Conservation (phyloP, 2,888 invertebrate genomes). For the Conchocele bisecta region DNA sequence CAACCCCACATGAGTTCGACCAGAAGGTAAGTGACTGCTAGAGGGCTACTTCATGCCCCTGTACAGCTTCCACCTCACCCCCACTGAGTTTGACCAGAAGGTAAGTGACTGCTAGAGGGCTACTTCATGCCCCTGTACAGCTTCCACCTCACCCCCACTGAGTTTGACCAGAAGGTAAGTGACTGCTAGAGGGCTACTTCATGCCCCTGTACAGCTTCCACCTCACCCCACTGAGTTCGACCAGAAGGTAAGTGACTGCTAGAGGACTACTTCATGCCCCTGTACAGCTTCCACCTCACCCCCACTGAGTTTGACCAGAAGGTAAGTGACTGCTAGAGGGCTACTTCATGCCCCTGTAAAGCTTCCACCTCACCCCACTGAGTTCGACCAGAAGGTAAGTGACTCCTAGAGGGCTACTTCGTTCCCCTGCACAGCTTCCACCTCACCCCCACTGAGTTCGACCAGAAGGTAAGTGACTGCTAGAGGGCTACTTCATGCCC, state of each 20-base stretch:
- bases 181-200: constrained; percentile 98
- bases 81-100: constrained; percentile 85
- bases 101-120: constrained; percentile 94
- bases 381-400: too few relatives aligned
- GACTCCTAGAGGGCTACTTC: constrained; percentile 98
- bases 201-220: constrained; percentile 97
- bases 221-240: constrained; percentile 89
- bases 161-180: constrained; percentile 83
- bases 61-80: constrained; percentile 95
- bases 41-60: constrained; percentile 99
- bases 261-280: too few relatives aligned
- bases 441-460: constrained; percentile 89
- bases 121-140: constrained; percentile 98
- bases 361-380: too few relatives aligned
- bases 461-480: constrained; percentile 80
- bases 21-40: constrained; percentile 89
- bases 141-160: constrained; percentile 94
- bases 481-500: too few relatives aligned
- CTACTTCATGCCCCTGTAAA: too few relatives aligned
- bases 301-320: too few relatives aligned
- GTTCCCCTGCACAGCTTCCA: constrained; percentile 97
- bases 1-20: constrained; percentile 89
- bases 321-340: too few relatives aligned
- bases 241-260: constrained; percentile 79
- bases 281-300: too few relatives aligned